A percentile compares a stretch with the other conserved stretches of the same genome.
Conservation (phyloP, 92 coral and sea anemone species). For the Palythoa caribaeorum region DNA sequence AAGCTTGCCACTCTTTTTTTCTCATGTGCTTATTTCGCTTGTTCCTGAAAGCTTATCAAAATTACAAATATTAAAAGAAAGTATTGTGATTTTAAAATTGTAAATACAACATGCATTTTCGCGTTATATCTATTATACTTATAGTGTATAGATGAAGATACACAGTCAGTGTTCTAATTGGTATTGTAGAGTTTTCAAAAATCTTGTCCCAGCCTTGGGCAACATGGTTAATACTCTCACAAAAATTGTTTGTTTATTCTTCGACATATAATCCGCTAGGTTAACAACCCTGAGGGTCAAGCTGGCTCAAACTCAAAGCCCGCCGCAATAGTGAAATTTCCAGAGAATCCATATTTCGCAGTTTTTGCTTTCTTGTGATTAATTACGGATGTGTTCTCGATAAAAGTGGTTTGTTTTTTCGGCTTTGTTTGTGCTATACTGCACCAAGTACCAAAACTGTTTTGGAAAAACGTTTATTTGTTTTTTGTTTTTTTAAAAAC, state of each 20-base stretch:
- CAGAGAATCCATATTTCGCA: neutral
- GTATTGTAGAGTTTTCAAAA: neutral
- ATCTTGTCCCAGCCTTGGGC: neutral
- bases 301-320: neutral
- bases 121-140: too few relatives aligned
- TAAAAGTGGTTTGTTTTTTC: neutral
- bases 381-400: constrained; percentile 22
- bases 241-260: neutral
- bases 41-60: neutral
- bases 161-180: neutral
- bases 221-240: neutral
- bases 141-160: too few relatives aligned
- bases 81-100: neutral
- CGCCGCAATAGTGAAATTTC: constrained; percentile 18
- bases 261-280: constrained; percentile 26
- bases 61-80: neutral
- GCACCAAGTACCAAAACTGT: neutral
- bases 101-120: neutral
- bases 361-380: neutral
- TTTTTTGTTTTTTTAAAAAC: neutral
- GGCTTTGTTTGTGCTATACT: neutral
- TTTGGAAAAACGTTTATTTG: neutral
- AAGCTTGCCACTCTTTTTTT: neutral
- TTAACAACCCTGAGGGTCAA: constrained; percentile 10
- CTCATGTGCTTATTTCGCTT: neutral